Base-by-base conservation (phyloP, 2,797 vertebrate species). In the Pseudochaenichthys georgianus region DNA sequence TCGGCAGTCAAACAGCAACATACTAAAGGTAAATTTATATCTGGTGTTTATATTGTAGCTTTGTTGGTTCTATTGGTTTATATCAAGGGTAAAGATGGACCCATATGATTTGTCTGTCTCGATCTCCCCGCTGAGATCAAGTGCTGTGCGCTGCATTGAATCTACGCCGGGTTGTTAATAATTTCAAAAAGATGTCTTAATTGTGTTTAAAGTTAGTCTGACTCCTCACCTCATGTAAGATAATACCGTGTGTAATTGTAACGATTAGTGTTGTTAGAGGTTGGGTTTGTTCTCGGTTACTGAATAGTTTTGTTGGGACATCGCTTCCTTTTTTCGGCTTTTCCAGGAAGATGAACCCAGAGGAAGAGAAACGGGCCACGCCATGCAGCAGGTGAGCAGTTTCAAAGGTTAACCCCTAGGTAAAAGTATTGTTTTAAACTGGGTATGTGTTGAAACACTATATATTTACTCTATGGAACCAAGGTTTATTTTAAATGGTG, bases 321-420 rank as follows among this genome's bases (percentile, higher is more conserved):
- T 50, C 8, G 46, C 28, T 77, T 8, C 34, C 7, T 57, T 72
- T 70, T 15, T 7, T 38, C 34, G 34, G 34, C 34, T 38, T 43
- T 42, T 21, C 13, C 65, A 87, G 77, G 75, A 86, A 74, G 51
- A 95, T 94, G 94, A 78, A 84, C 3, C 58, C 80, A 13, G 80
- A 73, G 51, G 66, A 71, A 38, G 66, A 77, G 1, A 54, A 86
- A 65, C 62, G 41, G 55, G 59, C 54, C 15, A 11, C 23, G 13
- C 2, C n/a, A 41, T 46, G 61, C 64, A 75, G 78, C 59, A 91
- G 90, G 94, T 95, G 77, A 84, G 88, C 9, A 3, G n/a, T 34
- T 58, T 3, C 16, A 38, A 8, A 21, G 15, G 3, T n/a, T 64
- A 13, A 17, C 5, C 9, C 15, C 4, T 3, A 28, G 12, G 13